Base-by-base conservation (phyloP, 2,113 vertebrate genomes). In the Perccottus glenii region DNA sequence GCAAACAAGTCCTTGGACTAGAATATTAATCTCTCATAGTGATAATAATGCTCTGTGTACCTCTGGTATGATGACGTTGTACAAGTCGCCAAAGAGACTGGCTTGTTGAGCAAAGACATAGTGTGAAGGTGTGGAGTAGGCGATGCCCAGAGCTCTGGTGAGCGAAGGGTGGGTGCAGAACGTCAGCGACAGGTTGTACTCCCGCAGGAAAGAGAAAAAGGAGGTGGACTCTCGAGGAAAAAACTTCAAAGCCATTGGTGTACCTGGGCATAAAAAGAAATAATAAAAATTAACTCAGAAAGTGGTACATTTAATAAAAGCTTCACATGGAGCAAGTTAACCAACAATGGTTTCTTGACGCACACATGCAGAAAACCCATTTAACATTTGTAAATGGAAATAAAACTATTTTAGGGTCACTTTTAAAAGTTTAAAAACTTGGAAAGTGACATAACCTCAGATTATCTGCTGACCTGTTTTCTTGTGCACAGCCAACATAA, bases 21-120 rank as follows among this genome's bases (percentile, higher is more conserved):
- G 19, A 3, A 27, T 27, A 3, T 27, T 27, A 27, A 27, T 27
- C 19, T 27, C 19, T 27, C 8, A 27, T 12, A 44, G 19, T 2
- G 40, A 11, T 27, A 27, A 9, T 9, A 16, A 3, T 50, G 10
- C 16, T 50, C 10, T 0, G 0, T 0, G 0, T 64, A 87, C 90
- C 87, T 91, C 90, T 0, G 91, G 88, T 32, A 92, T 61, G 55
- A 96, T 94, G 86, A 96, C 78, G 4, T 91, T 85, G 3, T 90
- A 96, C 46, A 96, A 94, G n/a, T 96, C 95, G 0, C 95, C 95
- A 0, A 73, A 91, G 0, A 95, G 93, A 0, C 94, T 91, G 0
- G 93, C 87, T 36, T 96, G 94, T 87, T 97, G 96, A 0, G 93
- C 90, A 0, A 97, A 97, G 27, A 91, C 90, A 0, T 94, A 97